These are phyloP conservation scores for Reinhardtius hippoglossoides DNA, from an alignment of 2,113 vertebrate genomes.

Conservation along the genomic window DNA sequence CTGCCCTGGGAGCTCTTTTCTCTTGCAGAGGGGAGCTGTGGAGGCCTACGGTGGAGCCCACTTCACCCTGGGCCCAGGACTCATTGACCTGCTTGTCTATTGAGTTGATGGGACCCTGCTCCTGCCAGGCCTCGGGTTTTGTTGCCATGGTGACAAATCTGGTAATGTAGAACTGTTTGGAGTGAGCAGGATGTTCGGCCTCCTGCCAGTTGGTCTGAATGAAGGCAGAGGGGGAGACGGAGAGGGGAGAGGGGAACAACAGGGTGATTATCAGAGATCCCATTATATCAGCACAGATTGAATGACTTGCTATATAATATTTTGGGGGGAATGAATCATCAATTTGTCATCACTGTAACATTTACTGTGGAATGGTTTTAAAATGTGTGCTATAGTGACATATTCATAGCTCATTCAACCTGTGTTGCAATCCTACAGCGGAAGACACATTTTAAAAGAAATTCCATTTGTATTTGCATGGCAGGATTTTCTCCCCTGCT, in stretches of 20 bases:
- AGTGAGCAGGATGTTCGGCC: constrained; percentile 43
- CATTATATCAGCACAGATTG: constrained; percentile 6
- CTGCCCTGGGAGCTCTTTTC: constrained; percentile 49
- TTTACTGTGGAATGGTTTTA: constrained; percentile 22
- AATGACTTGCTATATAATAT: background rate
- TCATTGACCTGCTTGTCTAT: constrained; percentile 43
- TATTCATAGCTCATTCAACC: constrained; percentile 1
- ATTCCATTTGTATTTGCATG: background rate
- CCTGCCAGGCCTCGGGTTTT: constrained; percentile 46
- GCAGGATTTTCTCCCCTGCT: background rate
- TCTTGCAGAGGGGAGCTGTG: constrained; percentile 13
- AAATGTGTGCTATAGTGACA: constrained; percentile 20
- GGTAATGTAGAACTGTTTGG: constrained; percentile 38
- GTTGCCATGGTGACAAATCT: constrained; percentile 64
- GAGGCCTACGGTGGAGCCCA: background rate
- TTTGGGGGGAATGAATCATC: constrained; percentile 10
- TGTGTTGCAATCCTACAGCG: background rate
- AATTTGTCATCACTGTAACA: constrained; percentile 19
- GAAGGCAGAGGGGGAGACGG: constrained; percentile 29
- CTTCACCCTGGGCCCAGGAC: constrained; percentile 25
- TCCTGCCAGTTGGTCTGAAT: constrained; percentile 46
- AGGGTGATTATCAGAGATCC: background rate
- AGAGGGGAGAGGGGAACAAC: constrained; percentile 2
- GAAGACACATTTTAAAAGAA: background rate
- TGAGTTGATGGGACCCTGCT: constrained; percentile 36